A percentile compares a stretch with the other conserved stretches of the same genome.
These are phyloP conservation scores for Arge pagana DNA, from an alignment of 2,888 invertebrate species.

Conservation along the genomic window DNA sequence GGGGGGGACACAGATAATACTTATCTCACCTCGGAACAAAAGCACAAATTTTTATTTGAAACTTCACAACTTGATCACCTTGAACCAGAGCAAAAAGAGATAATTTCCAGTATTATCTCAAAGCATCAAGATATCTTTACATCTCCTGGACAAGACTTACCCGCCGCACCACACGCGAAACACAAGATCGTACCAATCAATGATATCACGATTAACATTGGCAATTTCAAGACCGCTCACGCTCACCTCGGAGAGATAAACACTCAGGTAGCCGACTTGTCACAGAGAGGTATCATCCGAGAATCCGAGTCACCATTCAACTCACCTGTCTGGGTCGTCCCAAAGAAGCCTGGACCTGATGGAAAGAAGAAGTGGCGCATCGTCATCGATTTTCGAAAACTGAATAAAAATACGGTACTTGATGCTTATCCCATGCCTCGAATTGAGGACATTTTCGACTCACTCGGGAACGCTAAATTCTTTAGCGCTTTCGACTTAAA, in stretches of 20 bases:
- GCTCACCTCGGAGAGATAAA: slow-evolving; percentile 42
- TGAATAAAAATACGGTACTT: slow-evolving; percentile 41
- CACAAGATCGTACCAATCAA: no score
- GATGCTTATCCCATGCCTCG: slow-evolving; percentile 43
- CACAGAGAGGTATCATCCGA: slow-evolving; percentile 44
- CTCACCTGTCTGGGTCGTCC: slow-evolving; percentile 48
- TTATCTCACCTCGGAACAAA: no score
- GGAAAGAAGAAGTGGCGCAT: slow-evolving; percentile 45
- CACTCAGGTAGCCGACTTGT: slow-evolving; percentile 40
- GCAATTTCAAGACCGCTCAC: no score
- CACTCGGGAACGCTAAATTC: slow-evolving; percentile 33
- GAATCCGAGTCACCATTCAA: slow-evolving; percentile 46
- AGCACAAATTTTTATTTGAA: no score
- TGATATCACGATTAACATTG: no score
- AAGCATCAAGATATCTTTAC: no score
- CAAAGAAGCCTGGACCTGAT: slow-evolving; percentile 45
- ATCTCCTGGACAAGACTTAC: no score
- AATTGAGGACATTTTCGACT: slow-evolving; percentile 33
- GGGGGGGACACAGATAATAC: no score
- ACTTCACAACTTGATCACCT: no score
- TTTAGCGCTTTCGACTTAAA: slow-evolving; percentile 39
- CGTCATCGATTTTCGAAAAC: slow-evolving; percentile 41
- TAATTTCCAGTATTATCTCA: no score
- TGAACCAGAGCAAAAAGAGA: no score
- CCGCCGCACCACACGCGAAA: no score